phyloP scores from a whole-genome alignment of 2,888 invertebrate genomes.

The Orchesella flavescens region DNA sequence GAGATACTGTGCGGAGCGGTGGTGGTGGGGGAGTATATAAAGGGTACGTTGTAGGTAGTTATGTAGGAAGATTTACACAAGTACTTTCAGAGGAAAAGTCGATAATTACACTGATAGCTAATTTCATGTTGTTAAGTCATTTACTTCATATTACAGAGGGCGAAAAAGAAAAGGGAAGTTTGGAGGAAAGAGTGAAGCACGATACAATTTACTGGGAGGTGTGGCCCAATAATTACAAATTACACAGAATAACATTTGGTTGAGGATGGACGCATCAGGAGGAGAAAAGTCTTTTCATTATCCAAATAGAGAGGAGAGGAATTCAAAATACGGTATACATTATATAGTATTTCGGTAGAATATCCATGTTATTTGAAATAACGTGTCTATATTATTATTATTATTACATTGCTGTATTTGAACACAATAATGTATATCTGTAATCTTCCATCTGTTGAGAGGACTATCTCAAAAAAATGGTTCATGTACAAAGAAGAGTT shows the following conservation, averaged over 20 bases:
- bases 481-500: constrained; percentile 25
- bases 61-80: constrained; percentile 26
- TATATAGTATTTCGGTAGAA: constrained; percentile 14
- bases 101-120: constrained; percentile 52
- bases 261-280: too few species aligned
- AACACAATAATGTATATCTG: constrained; percentile 4
- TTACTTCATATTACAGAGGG: constrained; percentile 32
- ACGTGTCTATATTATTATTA: constrained; percentile 51
- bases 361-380: constrained; percentile 20
- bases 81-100: constrained; percentile 23
- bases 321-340: too few species aligned
- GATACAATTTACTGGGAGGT: constrained; percentile 55
- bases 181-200: constrained; percentile 38
- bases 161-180: neutral
- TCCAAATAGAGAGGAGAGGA: neutral
- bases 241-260: constrained; percentile 56
- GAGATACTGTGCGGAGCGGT: neutral
- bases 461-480: neutral
- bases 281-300: constrained; percentile 15
- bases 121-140: constrained; percentile 52
- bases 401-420: neutral
- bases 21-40: constrained; percentile 53
- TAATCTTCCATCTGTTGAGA: constrained; percentile 56
- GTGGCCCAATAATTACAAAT: constrained; percentile 63
- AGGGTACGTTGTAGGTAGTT: too few species aligned